Evolutionary conservation across 2,113 vertebrate genomes (phyloP), one percentile per base, ranked within the genome.

Genomic region (Tragelaphus buxtoni): DNA sequence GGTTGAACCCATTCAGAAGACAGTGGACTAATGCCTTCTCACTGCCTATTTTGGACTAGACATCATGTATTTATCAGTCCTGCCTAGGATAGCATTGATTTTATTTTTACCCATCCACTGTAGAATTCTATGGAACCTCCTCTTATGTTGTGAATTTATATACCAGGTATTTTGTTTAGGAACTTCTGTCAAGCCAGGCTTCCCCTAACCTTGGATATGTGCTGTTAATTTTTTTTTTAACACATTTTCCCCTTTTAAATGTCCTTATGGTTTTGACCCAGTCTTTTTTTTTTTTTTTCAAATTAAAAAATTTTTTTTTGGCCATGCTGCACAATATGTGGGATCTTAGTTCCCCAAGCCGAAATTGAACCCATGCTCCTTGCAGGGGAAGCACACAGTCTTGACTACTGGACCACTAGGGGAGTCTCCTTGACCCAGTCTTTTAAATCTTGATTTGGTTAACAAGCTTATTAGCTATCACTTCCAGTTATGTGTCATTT

Each of bases 111-210:
- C 32, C 85, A 13, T 18, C 26, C 47, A 86, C 28, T 32, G 2
- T 81, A 28, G 47, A 74, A 51, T 80, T 87, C n/a, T 85, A 39
- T 65, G 45, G 30, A 55, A 28, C 65, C 84, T 42, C 30, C 24
- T 60, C 17, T 39, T 93, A 91, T n/a, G 74, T 72, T 87, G 35
- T 87, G 14, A 94, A 90, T 90, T 85, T 96, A 82, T 87, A 89
- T 53, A 7, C 26, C 58, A 96, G 69, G 28, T 92, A 26, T 86
- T 20, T 84, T 86, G 22, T 81, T 86, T 84, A 86, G 61, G 30
- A 84, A 87, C 5, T 88, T 92, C 76, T 90, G 35, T 28, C 30
- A 72, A 77, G 20, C 42, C 30, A 82, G 61, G 24, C 42, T 82
- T 84, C 30, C 32, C 63, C 55, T 61, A 95, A 86, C 5, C 18